Evolutionary conservation across 2,113 vertebrate genomes (phyloP).

Genomic region (Chloropsis cyanopogon): DNA sequence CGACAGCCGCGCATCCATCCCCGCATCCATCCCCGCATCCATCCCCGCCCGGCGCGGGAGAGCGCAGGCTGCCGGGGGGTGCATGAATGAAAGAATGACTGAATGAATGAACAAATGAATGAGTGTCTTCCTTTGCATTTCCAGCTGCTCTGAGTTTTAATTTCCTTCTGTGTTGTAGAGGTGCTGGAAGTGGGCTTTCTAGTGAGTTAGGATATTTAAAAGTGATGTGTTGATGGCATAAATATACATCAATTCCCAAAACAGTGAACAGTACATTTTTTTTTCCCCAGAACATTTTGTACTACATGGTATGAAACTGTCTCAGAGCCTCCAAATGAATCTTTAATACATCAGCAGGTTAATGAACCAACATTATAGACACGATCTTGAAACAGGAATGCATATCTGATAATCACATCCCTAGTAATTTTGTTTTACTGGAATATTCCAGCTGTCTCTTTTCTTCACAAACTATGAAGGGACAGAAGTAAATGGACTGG

Average conservation of each 20-base stretch:
- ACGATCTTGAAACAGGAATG: not conserved
- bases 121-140: not conserved
- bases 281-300: not conserved
- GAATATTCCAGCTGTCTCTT: not conserved
- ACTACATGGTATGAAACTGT: not conserved
- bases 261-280: not conserved
- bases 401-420: not conserved
- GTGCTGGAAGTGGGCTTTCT: not conserved
- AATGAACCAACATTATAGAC: not conserved
- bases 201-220: not conserved
- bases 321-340: not conserved
- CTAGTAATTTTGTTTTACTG: conserved; percentile 1
- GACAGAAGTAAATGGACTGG: not conserved
- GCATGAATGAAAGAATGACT: not conserved
- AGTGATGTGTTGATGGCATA: not conserved
- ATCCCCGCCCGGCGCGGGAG: rapidly evolving
- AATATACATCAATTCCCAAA: not conserved
- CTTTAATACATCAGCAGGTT: not conserved
- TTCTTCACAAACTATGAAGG: not conserved
- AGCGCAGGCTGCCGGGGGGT: not conserved
- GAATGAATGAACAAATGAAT: not conserved
- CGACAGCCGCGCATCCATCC: not conserved
- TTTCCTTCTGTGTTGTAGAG: not conserved
- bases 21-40: not conserved
- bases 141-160: not conserved